Evolutionary conservation across 1,140 invertebrate species (phyloP), one percentile per base, ranked within the genome.

Genomic region (Rhopalosiphum maidis): DNA sequence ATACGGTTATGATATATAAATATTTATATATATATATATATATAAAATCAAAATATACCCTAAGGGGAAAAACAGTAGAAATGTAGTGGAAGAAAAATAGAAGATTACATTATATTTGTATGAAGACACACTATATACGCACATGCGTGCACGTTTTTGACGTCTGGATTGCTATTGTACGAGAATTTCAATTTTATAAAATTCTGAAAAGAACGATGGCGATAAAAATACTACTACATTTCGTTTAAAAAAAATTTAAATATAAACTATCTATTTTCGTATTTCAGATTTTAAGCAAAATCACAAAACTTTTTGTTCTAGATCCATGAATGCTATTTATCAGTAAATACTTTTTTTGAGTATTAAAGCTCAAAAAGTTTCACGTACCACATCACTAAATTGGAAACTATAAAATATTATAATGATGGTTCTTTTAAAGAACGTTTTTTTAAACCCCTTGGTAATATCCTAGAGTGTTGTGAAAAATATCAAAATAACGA

Each of bases 91-190:
- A 87, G 46, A 87, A 87, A 85, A 85, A 85, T 43, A 41, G 41
- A 46, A 48, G 43, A 87, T 87, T n/a, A 87, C 43, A 87, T 87
- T 5, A 35, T 87, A 48, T 87, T 87, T 87, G n/a, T n/a, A 22
- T 48, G 46, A 3, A 15, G 46, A n/a, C 86, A 87, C 43, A 18
- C n/a, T 35, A 85, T 30, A 48, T 48, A 35, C 46, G 30, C 30
- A 87, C 86, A n/a, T 22, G 82, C 25, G 8, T 43, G 5, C 43
- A 46, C 25, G 85, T 18, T 35, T n/a, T 77, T 68, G 60, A 21
- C 25, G 43, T 1, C 41, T 43, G 43, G n/a, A 21, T 37, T 22
- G 37, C 23, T 87, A 22, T 87, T 48, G n/a, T 8, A 48, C 18
- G 2, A 87, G 30, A 87, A 87, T 87, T 87, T 51, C 15, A 51